Conservation (phyloP, 2,113 vertebrate genomes). For the Macaca mulatta region DNA sequence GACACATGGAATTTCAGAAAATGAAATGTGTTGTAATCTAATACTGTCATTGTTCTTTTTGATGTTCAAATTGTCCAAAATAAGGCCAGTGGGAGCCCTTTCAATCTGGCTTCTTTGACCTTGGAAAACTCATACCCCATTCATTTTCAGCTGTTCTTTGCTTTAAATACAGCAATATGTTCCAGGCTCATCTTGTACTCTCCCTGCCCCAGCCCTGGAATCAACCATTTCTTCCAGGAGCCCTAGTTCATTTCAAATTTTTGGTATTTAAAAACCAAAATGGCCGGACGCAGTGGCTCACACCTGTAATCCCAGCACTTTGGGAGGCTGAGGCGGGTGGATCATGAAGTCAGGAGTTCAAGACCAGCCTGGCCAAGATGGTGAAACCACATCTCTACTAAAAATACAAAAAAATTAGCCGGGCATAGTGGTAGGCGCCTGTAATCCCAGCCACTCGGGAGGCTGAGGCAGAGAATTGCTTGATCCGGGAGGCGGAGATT, state of each 20-base stretch:
- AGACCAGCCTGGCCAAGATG: too few species aligned
- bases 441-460: too few species aligned
- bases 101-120: not conserved
- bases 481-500: too few species aligned
- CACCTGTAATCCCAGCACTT: too few species aligned
- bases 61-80: not conserved
- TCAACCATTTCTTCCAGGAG: not conserved
- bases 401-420: too few species aligned
- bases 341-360: too few species aligned
- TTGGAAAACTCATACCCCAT: not conserved
- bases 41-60: not conserved
- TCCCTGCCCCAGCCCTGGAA: not conserved
- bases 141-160: not conserved
- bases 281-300: too few species aligned
- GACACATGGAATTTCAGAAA: not conserved
- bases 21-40: not conserved
- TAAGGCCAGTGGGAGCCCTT: not conserved
- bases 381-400: too few species aligned
- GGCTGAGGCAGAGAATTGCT: too few species aligned
- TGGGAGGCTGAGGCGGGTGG: too few species aligned
- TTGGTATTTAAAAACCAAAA: not conserved
- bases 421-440: too few species aligned
- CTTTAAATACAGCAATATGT: not conserved
- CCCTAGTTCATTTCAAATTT: not conserved
- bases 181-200: not conserved